Base-by-base conservation (phyloP, 2,888 invertebrate species). In the Cheilosia impressa region DNA sequence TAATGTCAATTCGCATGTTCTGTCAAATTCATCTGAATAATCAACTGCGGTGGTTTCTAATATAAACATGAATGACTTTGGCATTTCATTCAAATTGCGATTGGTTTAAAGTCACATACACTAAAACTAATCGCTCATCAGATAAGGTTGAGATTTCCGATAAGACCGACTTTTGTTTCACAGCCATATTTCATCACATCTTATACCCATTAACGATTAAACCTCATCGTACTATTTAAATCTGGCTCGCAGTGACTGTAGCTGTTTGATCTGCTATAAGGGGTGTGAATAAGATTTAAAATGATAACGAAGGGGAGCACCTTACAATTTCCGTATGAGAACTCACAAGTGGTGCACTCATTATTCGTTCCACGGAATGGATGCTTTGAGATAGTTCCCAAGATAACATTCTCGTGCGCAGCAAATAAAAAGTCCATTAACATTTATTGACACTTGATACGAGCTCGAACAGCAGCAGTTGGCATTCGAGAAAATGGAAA, bases 371-470 rank as follows among this genome's bases (percentile, higher is more conserved):
- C 19, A 38, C 17, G 22, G n/a, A n/a, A 41, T 31, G 4, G 68
- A 53, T 68, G 19, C 53, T 55, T 34, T n/a, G 5, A 63, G 31
- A 73, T 73, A 63, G 63, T 63, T 73, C 7, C 13, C 15, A n/a
- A 57, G 57, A 57, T 45, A 75, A 57, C 13, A 31, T 24, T 57
- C 55, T 57, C 27, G 62, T 53, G 62, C 53, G 53, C 57, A 38
- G 47, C 65, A 65, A 75, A 75, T 75, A 75, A 75, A 65, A 75
- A 75, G 47, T 19, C 65, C 65, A 57, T 75, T 57, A 55, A 55
- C 63, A 75, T 75, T 65, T 75, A 75, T 75, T 75, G 75, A 75
- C 75, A 75, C 47, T 47, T 47, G 38, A 55, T 45, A 27, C 45
- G 27, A 45, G 13, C 47, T 27, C 27, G 13, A 43, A 38, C 55